These are phyloP conservation scores for Trididemnum clinides DNA, from an alignment of 23 tunicate genomes.

Conservation along the genomic window DNA sequence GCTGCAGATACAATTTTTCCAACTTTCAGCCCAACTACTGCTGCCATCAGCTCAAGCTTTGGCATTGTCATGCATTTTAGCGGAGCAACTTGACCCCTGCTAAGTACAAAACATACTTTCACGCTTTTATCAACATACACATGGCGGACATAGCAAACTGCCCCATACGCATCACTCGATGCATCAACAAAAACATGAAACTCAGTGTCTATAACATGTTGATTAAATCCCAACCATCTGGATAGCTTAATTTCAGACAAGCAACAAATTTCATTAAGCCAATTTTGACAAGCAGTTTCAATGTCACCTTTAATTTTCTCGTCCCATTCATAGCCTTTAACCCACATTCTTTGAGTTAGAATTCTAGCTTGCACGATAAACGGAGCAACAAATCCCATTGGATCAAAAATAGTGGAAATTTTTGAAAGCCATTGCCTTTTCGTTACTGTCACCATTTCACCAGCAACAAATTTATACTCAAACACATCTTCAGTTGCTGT, in stretches of 20 bases:
- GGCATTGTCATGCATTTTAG: not conserved
- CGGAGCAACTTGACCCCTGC: not conserved
- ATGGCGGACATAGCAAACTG: not conserved
- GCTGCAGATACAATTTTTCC: too few species aligned
- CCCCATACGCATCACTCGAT: not conserved
- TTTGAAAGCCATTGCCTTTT: not conserved
- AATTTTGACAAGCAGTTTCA: not conserved
- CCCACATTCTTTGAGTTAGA: conserved; percentile 2
- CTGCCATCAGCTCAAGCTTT: conserved; percentile 1
- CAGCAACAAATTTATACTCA: not conserved
- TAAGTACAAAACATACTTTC: not conserved
- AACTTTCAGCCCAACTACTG: too few species aligned
- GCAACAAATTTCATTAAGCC: not conserved
- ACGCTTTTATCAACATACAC: not conserved
- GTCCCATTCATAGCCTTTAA: conserved; percentile 3
- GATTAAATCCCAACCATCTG: not conserved
- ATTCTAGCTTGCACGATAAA: conserved; percentile 1
- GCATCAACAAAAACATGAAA: conserved; percentile 9
- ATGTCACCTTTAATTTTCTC: not conserved
- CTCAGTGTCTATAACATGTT: too few species aligned
- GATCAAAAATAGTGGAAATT: not conserved
- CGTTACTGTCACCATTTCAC: not conserved
- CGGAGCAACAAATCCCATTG: not conserved
- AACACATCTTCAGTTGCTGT: not conserved
- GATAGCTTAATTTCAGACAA: not conserved